A percentile compares a stretch with the other conserved stretches of the same genome.
These are phyloP conservation scores for Pomatorhinus ruficollis DNA, from an alignment of 2,113 vertebrate species.

Conservation along the genomic window DNA sequence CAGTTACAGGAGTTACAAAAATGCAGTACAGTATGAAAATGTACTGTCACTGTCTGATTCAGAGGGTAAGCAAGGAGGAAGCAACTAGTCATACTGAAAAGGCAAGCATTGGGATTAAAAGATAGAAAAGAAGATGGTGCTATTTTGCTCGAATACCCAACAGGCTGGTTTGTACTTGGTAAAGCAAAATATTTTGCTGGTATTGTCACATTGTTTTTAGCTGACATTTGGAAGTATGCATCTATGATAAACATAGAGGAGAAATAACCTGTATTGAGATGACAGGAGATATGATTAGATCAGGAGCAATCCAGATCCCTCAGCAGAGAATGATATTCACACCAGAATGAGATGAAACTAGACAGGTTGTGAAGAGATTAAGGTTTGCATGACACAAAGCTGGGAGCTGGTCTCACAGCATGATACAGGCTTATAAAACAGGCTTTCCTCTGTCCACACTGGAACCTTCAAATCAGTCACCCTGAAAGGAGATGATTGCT, in stretches of 20 bases:
- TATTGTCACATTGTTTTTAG: conserved; percentile 60
- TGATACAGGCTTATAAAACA: neutral
- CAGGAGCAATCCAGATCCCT: conserved; percentile 50
- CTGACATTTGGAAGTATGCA: conserved; percentile 54
- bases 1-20: neutral
- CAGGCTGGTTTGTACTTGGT: conserved; percentile 8
- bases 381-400: conserved; percentile 48
- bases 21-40: neutral
- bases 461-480: conserved; percentile 9
- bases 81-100: neutral
- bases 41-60: neutral
- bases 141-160: neutral
- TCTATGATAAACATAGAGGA: conserved; percentile 53
- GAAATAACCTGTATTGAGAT: conserved; percentile 12
- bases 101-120: neutral
- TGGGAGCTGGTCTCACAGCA: conserved; percentile 32
- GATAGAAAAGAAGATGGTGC: neutral
- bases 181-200: conserved; percentile 34
- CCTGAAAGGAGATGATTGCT: neutral
- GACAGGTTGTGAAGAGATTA: conserved; percentile 66
- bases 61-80: neutral
- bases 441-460: neutral
- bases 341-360: conserved; percentile 56
- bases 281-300: conserved; percentile 61
- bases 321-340: conserved; percentile 14